Conservation (phyloP, 2,888 invertebrate species). For the Achlya flavicornis region DNA sequence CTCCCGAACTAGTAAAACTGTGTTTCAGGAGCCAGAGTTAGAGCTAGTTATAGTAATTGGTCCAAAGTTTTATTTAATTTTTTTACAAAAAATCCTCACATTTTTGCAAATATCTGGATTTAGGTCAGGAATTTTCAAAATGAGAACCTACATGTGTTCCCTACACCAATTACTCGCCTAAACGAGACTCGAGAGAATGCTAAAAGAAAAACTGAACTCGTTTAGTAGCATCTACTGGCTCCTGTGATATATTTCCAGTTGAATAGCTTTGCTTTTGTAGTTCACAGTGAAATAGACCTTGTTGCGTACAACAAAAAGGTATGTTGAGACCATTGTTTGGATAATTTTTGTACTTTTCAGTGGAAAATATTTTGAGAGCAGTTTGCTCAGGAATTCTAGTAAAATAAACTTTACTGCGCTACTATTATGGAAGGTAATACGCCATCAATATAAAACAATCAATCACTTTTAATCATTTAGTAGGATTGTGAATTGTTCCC, state of each 20-base stretch:
- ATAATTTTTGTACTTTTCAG: constrained; percentile 18
- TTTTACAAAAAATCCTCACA: too few relatives aligned
- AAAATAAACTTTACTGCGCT: background rate
- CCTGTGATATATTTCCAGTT: constrained; percentile 45
- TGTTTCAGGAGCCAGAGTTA: too few relatives aligned
- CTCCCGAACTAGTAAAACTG: too few relatives aligned
- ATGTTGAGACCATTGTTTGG: constrained; percentile 24
- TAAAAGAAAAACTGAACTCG: constrained; percentile 38
- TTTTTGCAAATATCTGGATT: too few relatives aligned
- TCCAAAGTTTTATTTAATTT: too few relatives aligned
- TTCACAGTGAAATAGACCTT: constrained; percentile 40
- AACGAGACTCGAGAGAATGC: constrained; percentile 41
- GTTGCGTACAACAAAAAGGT: constrained; percentile 40
- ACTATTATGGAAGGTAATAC: too few relatives aligned
- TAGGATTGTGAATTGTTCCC: too few relatives aligned
- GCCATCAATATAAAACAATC: too few relatives aligned
- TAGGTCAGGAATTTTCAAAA: background rate
- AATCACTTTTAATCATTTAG: too few relatives aligned
- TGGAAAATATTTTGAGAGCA: background rate
- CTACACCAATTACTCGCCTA: constrained; percentile 49
- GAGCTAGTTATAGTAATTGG: background rate
- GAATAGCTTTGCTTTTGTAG: constrained; percentile 44
- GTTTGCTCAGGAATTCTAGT: background rate
- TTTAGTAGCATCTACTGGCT: constrained; percentile 23
- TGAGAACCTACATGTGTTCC: constrained; percentile 13